Base-by-base conservation (phyloP, 2,113 vertebrate genomes). In the Rhadina sibilatrix region DNA sequence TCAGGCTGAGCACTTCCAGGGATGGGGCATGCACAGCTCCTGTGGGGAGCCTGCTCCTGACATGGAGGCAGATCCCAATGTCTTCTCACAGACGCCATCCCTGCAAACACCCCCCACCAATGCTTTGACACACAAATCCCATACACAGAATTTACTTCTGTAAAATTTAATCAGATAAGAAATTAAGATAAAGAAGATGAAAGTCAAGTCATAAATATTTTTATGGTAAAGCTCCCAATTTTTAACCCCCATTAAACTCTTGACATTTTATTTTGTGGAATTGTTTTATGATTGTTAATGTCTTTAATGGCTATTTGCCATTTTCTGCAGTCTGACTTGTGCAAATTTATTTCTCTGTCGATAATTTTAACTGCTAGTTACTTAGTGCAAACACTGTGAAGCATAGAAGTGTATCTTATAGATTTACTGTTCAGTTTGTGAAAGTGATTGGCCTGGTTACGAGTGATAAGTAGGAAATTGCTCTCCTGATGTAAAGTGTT, bases 401-500 rank as follows among this genome's bases (percentile, higher is more conserved):
- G 59, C 24, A 22, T 37, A 89, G 66, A 93, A 93, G 90, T 53
- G 92, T 69, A 92, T 96, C 97, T 97, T 91, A 96, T 93, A 91
- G 94, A 92, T 92, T 84, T 81, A 87, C 75, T 96, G 89, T 93
- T 96, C 90, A 69, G 47, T 86, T 96, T 96, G 28, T 94, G 88
- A 94, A 97, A 90, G 61, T 70, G 82, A 96, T 94, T 94, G 89
- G 54, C 78, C 50, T 96, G 50, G 35, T 93, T 94, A 91, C 4
- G 23, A 97, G 88, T 95, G 85, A 95, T 91, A 97, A 94, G 53
- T 61, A 92, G 68, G 56, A 97, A 97, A 96, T 92, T 93, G 53
- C 83, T 96, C 69, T 91, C 63, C 53, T 76, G 8, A 72, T 72
- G 20, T 76, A 77, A 96, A 92, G 35, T 66, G 69, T 68, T 95